Conservation (phyloP, 2,888 invertebrate genomes). For the Eilema sororculum region DNA sequence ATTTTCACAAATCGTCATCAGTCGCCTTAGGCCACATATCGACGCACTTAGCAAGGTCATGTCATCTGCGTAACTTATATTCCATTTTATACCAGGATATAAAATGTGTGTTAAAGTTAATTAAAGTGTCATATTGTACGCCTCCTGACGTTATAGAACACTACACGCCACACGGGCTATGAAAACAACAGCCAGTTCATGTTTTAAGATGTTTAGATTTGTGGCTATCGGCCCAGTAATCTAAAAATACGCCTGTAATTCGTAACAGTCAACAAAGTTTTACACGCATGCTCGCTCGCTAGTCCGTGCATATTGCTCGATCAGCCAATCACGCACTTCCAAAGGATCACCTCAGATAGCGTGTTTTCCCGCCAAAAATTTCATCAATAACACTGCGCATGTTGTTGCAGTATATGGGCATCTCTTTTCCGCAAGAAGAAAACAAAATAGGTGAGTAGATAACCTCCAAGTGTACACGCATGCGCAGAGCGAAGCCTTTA, state of each 20-base stretch:
- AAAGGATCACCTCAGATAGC: conserved; percentile 43
- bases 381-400: conserved; percentile 85
- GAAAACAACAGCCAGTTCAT: conserved; percentile 4
- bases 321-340: conserved; percentile 38
- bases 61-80: too few relatives aligned
- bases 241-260: conserved; percentile 17
- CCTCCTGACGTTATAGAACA: background rate
- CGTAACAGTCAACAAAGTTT: conserved; percentile 16
- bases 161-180: background rate
- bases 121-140: background rate
- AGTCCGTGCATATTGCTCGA: background rate
- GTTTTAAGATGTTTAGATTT: conserved; percentile 5
- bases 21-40: too few relatives aligned
- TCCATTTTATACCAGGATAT: too few relatives aligned
- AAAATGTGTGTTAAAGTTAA: background rate
- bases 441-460: conserved; percentile 65
- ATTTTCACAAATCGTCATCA: too few relatives aligned
- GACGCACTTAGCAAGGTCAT: too few relatives aligned
- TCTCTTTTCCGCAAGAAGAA: conserved; percentile 58
- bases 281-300: conserved; percentile 15
- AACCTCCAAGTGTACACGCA: conserved; percentile 73
- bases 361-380: conserved; percentile 76
- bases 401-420: conserved; percentile 58
- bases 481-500: conserved; percentile 65
- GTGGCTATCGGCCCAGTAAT: conserved; percentile 10